A percentile compares a stretch with the other conserved stretches of the same genome.
phyloP scores from a whole-genome alignment of 2,888 invertebrate genomes.

The Lithophane ornitopus region DNA sequence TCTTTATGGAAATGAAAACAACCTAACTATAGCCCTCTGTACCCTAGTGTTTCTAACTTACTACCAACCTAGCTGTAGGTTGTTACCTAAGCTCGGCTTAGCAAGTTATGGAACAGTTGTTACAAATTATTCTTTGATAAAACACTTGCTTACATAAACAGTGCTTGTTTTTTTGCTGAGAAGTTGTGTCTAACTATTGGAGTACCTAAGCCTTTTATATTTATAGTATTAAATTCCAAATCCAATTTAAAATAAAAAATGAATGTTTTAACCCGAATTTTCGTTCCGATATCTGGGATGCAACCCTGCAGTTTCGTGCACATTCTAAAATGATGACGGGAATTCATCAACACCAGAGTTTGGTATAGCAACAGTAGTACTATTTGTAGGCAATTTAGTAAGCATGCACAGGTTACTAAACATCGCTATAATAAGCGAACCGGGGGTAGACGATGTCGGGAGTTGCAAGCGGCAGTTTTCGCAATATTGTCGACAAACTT shows the following conservation, averaged over 20 bases:
- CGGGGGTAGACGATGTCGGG: slow-evolving; percentile 64
- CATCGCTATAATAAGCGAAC: slow-evolving; percentile 61
- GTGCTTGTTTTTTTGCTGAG: slow-evolving; percentile 7
- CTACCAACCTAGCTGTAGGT: slow-evolving; percentile 24
- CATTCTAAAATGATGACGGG: slow-evolving; percentile 39
- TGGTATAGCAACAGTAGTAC: slow-evolving; percentile 16
- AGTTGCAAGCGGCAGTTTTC: slow-evolving; percentile 80
- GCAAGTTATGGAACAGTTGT: slow-evolving; percentile 36
- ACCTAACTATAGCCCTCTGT: slow-evolving; percentile 72
- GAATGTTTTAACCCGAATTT: background rate
- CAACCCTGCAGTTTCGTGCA: background rate
- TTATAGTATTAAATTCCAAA: background rate
- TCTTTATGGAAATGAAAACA: slow-evolving; percentile 75
- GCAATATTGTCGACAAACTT: slow-evolving; percentile 88
- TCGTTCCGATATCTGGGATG: background rate
- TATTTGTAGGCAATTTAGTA: slow-evolving; percentile 43
- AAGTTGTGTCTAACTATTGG: background rate
- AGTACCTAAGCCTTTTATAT: background rate
- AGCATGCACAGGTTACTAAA: slow-evolving; percentile 58
- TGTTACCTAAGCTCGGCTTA: slow-evolving; percentile 37
- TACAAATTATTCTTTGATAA: slow-evolving; percentile 40
- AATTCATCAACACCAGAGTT: slow-evolving; percentile 47
- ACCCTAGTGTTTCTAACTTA: slow-evolving; percentile 46
- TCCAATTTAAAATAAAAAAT: background rate
- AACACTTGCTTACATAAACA: slow-evolving; percentile 17